Conservation (phyloP, 2,113 vertebrate genomes). For the Mystacornis crossleyi region DNA sequence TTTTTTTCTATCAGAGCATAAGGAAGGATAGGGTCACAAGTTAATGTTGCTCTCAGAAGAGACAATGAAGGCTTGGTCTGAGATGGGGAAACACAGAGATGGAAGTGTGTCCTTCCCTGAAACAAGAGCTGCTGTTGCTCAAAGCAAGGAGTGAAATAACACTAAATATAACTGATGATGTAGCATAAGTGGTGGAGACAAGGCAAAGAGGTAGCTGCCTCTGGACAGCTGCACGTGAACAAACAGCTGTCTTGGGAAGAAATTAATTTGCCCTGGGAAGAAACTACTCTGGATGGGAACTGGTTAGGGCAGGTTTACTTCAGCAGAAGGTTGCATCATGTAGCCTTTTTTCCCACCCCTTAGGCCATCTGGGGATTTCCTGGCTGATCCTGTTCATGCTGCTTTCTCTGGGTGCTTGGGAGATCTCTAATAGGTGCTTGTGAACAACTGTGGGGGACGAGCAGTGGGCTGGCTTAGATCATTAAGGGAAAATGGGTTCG, state of each 20-base stretch:
- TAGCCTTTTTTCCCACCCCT: slow-evolving; percentile 22
- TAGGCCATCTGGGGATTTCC: slow-evolving; percentile 54
- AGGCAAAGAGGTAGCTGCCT: not conserved
- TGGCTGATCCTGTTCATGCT: not conserved
- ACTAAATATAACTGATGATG: not conserved
- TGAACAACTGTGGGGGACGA: not conserved
- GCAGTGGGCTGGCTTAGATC: not conserved
- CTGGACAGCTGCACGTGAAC: not conserved
- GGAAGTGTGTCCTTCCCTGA: not conserved
- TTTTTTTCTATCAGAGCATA: not conserved
- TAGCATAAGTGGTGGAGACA: not conserved
- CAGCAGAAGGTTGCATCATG: slow-evolving; percentile 27
- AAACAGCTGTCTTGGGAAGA: not conserved
- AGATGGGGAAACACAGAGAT: not conserved
- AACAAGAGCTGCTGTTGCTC: not conserved
- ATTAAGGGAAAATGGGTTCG: not conserved
- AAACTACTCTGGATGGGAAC: slow-evolving; percentile 11
- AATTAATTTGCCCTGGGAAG: slow-evolving; percentile 11
- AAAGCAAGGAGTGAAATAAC: not conserved
- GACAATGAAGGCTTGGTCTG: not conserved
- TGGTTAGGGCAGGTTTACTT: slow-evolving; percentile 40
- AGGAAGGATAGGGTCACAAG: not conserved
- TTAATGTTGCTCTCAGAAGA: not conserved
- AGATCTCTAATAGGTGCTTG: not conserved
- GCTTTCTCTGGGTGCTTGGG: not conserved